These are phyloP conservation scores for Saxidomus purpurata DNA, from an alignment of 1,140 invertebrate species.

Conservation along the genomic window DNA sequence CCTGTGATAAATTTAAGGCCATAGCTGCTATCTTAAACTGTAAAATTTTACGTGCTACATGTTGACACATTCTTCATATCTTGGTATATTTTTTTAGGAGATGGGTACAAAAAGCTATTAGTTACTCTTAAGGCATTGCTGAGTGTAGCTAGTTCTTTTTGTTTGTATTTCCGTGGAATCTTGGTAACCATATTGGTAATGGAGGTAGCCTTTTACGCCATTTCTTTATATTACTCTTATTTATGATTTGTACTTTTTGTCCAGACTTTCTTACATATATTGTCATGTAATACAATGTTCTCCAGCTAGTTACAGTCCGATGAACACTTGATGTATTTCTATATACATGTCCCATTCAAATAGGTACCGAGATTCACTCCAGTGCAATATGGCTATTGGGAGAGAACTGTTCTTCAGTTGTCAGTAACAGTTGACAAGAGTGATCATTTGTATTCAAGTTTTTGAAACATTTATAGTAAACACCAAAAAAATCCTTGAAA, in stretches of 20 bases:
- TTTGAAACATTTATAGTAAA: constrained; percentile 27
- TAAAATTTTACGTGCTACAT: constrained; percentile 58
- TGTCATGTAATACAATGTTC: neutral
- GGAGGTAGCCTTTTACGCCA: constrained; percentile 51
- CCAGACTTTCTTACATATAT: neutral
- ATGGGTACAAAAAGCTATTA: neutral
- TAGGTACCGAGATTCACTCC: constrained; percentile 52
- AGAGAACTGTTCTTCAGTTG: constrained; percentile 10
- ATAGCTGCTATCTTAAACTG: constrained; percentile 53
- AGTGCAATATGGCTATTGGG: constrained; percentile 64
- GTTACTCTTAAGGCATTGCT: neutral
- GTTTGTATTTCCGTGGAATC: neutral
- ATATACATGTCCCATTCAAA: constrained; percentile 23
- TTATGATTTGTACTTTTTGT: neutral
- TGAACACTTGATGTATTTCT: constrained; percentile 10
- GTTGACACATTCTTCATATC: constrained; percentile 50
- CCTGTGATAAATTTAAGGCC: constrained; percentile 73
- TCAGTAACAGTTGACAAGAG: constrained; percentile 12
- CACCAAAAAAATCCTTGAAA: constrained; percentile 43
- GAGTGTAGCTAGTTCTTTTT: neutral
- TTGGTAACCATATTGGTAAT: constrained; percentile 58
- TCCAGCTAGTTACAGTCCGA: neutral
- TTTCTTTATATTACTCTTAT: constrained; percentile 50
- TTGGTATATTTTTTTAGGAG: constrained; percentile 11
- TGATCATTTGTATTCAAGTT: constrained; percentile 44